phyloP scores from a whole-genome alignment of 1,140 invertebrate genomes.

The Oncopodura yosiiana region DNA sequence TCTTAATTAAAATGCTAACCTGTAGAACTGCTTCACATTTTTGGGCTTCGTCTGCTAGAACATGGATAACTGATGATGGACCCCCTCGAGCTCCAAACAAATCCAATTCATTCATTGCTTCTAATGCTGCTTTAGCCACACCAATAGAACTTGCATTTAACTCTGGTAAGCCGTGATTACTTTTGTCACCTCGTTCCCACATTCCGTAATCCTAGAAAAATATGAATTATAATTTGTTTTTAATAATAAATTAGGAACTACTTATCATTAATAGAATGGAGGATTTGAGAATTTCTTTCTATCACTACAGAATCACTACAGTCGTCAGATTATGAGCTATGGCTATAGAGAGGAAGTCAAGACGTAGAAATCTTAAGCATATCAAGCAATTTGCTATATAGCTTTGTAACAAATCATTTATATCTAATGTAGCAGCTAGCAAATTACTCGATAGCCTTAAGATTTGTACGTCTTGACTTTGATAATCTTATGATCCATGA shows the following conservation, averaged over 20 bases:
- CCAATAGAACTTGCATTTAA: conserved; percentile 97
- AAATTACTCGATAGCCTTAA: too few species aligned
- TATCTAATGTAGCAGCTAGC: too few species aligned
- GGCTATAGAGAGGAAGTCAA: too few species aligned
- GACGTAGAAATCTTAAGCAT: too few species aligned
- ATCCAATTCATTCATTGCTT: conserved; percentile 98
- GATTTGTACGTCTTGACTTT: too few species aligned
- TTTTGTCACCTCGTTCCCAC: conserved; percentile 99
- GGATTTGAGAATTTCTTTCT: conserved; percentile 1
- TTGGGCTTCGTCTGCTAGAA: conserved; percentile 95
- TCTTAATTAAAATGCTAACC: conserved; percentile 36
- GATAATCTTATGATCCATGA: too few species aligned
- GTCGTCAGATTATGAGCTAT: too few species aligned
- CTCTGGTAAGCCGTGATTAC: conserved; percentile 95
- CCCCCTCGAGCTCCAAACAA: conserved; percentile 94
- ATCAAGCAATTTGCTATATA: too few species aligned
- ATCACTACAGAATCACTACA: neutral
- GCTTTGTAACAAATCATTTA: too few species aligned
- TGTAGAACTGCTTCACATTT: conserved; percentile 97
- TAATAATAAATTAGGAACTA: conserved; percentile 3
- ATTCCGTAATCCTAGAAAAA: conserved; percentile 82
- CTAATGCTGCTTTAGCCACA: conserved; percentile 91
- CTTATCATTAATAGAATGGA: neutral
- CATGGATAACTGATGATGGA: conserved; percentile 91
- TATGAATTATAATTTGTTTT: conserved; percentile 9